These are phyloP conservation scores for Ptilorrhoa leucosticta DNA, from an alignment of 2,113 vertebrate species.

Conservation along the genomic window DNA sequence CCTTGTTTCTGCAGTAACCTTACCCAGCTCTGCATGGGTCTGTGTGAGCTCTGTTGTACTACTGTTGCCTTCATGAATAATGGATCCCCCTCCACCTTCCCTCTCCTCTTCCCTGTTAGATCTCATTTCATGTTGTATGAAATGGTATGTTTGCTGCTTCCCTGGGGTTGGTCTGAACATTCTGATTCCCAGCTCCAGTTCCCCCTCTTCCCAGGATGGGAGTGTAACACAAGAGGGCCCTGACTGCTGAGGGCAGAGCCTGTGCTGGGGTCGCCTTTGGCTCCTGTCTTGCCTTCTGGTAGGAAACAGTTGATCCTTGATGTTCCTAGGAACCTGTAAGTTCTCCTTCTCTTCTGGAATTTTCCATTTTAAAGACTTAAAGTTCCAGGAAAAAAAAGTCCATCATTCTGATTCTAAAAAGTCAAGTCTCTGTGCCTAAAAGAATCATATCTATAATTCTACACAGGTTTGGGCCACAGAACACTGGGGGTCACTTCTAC, in stretches of 20 bases:
- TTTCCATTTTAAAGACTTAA: background rate
- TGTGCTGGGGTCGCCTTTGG: background rate
- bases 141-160: background rate
- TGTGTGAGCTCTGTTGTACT: background rate
- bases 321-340: background rate
- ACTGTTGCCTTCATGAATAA: conserved; percentile 49
- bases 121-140: conserved; percentile 3
- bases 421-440: background rate
- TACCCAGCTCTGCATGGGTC: background rate
- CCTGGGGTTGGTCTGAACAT: background rate
- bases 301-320: background rate
- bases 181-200: background rate
- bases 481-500: background rate
- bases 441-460: background rate
- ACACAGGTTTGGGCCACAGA: rapidly evolving
- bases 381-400: background rate
- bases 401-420: background rate
- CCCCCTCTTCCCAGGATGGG: background rate
- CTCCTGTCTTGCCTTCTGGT: background rate
- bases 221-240: background rate
- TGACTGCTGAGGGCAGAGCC: background rate
- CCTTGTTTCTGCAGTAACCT: conserved; percentile 21
- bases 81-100: conserved; percentile 1
- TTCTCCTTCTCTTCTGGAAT: background rate
- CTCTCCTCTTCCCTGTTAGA: conserved; percentile 2